Conservation (phyloP, 2,113 vertebrate species). For the Galbula dea region DNA sequence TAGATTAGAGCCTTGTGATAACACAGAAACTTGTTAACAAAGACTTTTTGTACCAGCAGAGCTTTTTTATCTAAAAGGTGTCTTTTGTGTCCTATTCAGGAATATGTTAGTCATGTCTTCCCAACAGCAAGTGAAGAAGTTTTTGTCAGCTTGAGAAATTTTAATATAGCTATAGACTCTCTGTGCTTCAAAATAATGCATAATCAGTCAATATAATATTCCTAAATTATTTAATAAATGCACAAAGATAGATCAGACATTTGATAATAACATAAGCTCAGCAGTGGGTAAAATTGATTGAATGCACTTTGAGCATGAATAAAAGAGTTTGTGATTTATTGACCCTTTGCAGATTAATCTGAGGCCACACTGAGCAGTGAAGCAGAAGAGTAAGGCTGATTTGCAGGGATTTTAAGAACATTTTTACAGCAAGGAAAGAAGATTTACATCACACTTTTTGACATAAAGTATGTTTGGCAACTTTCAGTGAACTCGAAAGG, state of each 20-base stretch:
- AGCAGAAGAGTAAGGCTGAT: conserved; percentile 26
- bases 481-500: not conserved
- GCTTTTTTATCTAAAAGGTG: not conserved
- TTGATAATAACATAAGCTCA: conserved; percentile 59
- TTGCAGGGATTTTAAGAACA: conserved; percentile 29
- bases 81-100: not conserved
- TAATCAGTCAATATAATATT: conserved; percentile 47
- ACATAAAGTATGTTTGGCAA: not conserved
- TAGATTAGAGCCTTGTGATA: not conserved
- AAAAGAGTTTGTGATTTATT: conserved; percentile 69
- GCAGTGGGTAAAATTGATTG: conserved; percentile 64
- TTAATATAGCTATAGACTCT: not conserved
- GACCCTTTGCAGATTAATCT: conserved; percentile 60
- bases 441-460: not conserved
- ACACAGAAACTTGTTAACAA: not conserved
- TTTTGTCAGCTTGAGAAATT: conserved; percentile 43
- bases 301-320: conserved; percentile 51
- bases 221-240: conserved; percentile 64
- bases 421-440: not conserved
- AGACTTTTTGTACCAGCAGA: not conserved
- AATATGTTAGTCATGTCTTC: not conserved
- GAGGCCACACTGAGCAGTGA: conserved; percentile 20
- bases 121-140: not conserved
- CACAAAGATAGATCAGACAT: conserved; percentile 40
- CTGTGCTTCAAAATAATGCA: conserved; percentile 40